phyloP scores from a whole-genome alignment of 2,888 invertebrate species.

The Clostera curtula region DNA sequence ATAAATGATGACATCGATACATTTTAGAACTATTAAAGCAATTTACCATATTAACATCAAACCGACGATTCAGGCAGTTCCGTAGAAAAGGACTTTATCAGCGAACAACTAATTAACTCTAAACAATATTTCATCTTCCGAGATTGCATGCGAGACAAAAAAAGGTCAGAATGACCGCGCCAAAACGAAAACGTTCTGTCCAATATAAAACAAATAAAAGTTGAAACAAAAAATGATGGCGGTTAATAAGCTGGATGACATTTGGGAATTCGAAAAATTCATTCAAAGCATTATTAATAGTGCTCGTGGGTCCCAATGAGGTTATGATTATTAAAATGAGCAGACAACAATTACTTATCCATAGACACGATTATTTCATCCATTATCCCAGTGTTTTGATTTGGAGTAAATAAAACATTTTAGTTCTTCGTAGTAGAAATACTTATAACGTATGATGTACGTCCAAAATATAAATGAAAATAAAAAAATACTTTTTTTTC shows the following conservation, averaged over 20 bases:
- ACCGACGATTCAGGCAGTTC: constrained; percentile 29
- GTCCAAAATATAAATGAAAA: too few relatives aligned
- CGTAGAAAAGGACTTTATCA: constrained; percentile 55
- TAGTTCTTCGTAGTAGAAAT: too few relatives aligned
- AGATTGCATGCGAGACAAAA: constrained; percentile 67
- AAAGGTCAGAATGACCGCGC: constrained; percentile 69
- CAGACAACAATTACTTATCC: constrained; percentile 52
- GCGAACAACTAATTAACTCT: constrained; percentile 65
- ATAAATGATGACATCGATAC: too few relatives aligned
- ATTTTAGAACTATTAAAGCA: background rate
- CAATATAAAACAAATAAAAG: constrained; percentile 71
- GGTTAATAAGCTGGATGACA: constrained; percentile 75
- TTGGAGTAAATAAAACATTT: too few relatives aligned
- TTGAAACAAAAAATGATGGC: constrained; percentile 68
- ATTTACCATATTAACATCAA: constrained; percentile 8
- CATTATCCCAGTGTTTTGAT: constrained; percentile 35
- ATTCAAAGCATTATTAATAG: constrained; percentile 69
- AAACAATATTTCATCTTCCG: constrained; percentile 68
- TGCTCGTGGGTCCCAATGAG: constrained; percentile 48
- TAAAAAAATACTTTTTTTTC: too few relatives aligned
- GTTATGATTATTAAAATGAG: constrained; percentile 61
- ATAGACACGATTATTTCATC: constrained; percentile 42
- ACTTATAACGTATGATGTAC: too few relatives aligned
- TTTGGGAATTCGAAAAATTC: constrained; percentile 72
- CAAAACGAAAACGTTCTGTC: constrained; percentile 67